Evolutionary conservation across 2,888 invertebrate genomes (phyloP).

Genomic region (Leptogaster cylindrica): DNA sequence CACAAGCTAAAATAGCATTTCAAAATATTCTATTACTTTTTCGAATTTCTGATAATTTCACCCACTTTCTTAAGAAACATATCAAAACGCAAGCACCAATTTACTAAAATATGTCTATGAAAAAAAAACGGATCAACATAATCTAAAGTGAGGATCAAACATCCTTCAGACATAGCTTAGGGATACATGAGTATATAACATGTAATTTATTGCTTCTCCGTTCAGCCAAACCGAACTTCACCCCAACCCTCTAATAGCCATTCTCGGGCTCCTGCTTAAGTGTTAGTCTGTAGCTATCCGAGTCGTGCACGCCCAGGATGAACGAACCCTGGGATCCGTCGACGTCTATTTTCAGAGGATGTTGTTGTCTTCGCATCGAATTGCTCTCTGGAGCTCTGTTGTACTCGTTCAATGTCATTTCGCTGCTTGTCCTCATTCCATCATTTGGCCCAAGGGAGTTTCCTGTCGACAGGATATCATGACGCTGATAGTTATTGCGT

Average conservation of each 20-base stretch:
- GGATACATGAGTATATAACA: too few relatives aligned
- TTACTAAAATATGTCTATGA: not conserved
- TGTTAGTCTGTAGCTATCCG: constrained; percentile 59
- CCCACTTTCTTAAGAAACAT: too few relatives aligned
- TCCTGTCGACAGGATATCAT: constrained; percentile 50
- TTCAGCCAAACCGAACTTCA: constrained; percentile 26
- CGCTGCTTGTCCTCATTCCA: constrained; percentile 55
- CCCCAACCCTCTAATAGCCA: constrained; percentile 53
- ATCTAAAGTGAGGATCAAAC: too few relatives aligned
- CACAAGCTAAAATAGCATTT: too few relatives aligned
- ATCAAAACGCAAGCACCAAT: too few relatives aligned
- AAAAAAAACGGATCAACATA: too few relatives aligned
- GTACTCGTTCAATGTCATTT: constrained; percentile 61
- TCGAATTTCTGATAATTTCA: too few relatives aligned
- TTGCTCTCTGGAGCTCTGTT: constrained; percentile 53
- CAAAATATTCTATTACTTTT: too few relatives aligned
- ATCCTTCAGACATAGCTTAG: too few relatives aligned
- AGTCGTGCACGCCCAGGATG: constrained; percentile 50
- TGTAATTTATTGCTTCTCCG: too few relatives aligned
- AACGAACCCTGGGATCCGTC: constrained; percentile 52
- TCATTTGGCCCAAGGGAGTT: constrained; percentile 47
- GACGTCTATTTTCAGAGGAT: constrained; percentile 56
- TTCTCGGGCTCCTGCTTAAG: constrained; percentile 61
- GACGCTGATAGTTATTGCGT: constrained; percentile 44
- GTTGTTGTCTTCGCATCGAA: constrained; percentile 56